phyloP scores from a whole-genome alignment of 2,113 vertebrate genomes.

The Acanthochromis polyacanthus region DNA sequence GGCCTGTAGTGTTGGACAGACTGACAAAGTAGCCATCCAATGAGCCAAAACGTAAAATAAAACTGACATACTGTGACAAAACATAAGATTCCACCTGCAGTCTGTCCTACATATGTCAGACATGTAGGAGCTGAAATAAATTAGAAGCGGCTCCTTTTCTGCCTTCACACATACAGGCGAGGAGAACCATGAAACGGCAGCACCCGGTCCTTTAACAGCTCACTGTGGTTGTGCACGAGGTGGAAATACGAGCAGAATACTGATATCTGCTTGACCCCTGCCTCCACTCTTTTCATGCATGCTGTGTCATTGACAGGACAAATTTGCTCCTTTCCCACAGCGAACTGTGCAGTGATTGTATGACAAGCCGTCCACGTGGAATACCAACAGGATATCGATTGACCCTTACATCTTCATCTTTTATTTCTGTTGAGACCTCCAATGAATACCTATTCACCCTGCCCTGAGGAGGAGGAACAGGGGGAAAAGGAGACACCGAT shows the following conservation, averaged over 20 bases:
- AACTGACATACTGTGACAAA: background rate
- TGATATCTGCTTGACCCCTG: conserved; percentile 13
- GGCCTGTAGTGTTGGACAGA: background rate
- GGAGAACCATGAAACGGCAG: background rate
- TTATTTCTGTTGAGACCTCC: conserved; percentile 50
- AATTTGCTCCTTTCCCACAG: conserved; percentile 52
- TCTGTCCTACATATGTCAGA: background rate
- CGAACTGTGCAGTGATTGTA: conserved; percentile 65
- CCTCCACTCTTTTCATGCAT: conserved; percentile 4
- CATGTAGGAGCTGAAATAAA: background rate
- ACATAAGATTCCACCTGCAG: background rate
- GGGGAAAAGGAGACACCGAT: background rate
- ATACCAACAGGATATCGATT: conserved; percentile 73
- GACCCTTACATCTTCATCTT: conserved; percentile 51
- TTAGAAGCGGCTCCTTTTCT: conserved; percentile 2
- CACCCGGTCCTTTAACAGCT: background rate
- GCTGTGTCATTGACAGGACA: conserved; percentile 52
- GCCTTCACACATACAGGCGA: background rate
- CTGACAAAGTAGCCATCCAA: background rate
- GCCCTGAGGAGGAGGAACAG: background rate
- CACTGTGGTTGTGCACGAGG: background rate
- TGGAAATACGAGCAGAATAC: conserved; percentile 30
- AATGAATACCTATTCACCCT: conserved; percentile 39
- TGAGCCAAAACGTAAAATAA: background rate
- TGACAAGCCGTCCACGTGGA: conserved; percentile 60